phyloP scores from a whole-genome alignment of 2,113 vertebrate species.

The Xyrauchen texanus region DNA sequence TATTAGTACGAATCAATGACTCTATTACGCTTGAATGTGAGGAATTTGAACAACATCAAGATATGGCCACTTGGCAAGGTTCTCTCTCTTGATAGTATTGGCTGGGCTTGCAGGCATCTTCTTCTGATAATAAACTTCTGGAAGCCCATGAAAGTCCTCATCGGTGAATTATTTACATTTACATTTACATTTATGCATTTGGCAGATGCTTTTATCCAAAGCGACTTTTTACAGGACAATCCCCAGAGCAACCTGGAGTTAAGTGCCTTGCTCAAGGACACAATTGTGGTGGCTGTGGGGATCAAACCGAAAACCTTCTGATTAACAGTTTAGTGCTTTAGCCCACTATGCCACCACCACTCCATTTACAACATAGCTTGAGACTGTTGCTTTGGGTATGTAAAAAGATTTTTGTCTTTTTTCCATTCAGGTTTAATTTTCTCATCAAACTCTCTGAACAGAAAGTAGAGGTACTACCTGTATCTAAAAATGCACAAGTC shows the following conservation, averaged over 20 bases:
- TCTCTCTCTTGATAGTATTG: background rate
- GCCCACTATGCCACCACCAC: no score
- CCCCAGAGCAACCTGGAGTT: no score
- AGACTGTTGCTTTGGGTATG: background rate
- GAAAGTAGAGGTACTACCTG: conserved; percentile 29
- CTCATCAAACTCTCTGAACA: conserved; percentile 24
- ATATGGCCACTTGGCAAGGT: background rate
- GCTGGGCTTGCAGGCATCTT: background rate
- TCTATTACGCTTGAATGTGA: background rate
- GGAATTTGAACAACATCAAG: background rate
- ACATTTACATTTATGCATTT: no score
- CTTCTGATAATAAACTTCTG: background rate
- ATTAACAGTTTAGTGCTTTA: no score
- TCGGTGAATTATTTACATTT: no score
- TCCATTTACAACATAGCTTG: no score
- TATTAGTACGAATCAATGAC: conserved; percentile 7
- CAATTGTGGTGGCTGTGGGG: no score
- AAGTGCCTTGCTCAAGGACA: no score
- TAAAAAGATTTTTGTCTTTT: background rate
- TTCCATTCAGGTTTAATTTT: conserved; percentile 10
- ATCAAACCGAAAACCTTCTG: no score
- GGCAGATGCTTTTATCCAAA: no score
- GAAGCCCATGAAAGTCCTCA: no score
- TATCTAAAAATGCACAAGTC: conserved; percentile 30
- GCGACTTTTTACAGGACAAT: no score